A percentile compares a stretch with the other conserved stretches of the same genome.
phyloP scores from a whole-genome alignment of 2,113 vertebrate genomes.

The Zosterops borbonicus region DNA sequence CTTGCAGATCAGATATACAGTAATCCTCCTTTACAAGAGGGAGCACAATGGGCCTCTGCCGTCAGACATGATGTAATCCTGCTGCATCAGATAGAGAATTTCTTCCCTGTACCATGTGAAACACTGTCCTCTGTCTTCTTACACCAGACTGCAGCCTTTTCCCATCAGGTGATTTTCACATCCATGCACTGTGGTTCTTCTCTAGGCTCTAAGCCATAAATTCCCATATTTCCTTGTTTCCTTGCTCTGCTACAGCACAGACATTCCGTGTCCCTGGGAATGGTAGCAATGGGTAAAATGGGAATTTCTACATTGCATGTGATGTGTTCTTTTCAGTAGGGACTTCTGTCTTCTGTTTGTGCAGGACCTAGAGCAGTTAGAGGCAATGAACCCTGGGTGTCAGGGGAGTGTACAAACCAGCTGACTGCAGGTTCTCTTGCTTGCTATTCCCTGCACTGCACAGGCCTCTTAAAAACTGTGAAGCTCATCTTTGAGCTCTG shows the following conservation, averaged over 20 bases:
- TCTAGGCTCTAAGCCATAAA: neutral
- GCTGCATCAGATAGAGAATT: constrained; percentile 5
- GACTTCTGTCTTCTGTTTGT: neutral
- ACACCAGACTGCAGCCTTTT: neutral
- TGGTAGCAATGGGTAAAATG: neutral
- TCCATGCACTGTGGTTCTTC: neutral
- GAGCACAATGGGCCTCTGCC: constrained; percentile 53
- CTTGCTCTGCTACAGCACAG: accelerated
- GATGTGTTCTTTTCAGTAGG: neutral
- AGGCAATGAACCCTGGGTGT: neutral
- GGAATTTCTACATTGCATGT: accelerated
- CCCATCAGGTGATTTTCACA: neutral
- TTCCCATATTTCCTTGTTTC: neutral
- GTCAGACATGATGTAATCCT: constrained; percentile 59
- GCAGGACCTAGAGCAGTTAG: neutral
- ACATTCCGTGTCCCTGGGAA: neutral
- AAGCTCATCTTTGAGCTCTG: neutral
- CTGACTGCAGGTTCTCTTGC: neutral
- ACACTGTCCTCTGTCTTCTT: neutral
- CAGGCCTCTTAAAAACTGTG: neutral
- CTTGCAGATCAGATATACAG: constrained; percentile 51
- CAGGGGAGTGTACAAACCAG: neutral
- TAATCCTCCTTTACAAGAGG: constrained; percentile 58
- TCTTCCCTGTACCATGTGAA: neutral
- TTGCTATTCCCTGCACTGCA: neutral